Evolutionary conservation across 2,797 vertebrate species (phyloP).

Genomic region (Myotis vivesi): DNA sequence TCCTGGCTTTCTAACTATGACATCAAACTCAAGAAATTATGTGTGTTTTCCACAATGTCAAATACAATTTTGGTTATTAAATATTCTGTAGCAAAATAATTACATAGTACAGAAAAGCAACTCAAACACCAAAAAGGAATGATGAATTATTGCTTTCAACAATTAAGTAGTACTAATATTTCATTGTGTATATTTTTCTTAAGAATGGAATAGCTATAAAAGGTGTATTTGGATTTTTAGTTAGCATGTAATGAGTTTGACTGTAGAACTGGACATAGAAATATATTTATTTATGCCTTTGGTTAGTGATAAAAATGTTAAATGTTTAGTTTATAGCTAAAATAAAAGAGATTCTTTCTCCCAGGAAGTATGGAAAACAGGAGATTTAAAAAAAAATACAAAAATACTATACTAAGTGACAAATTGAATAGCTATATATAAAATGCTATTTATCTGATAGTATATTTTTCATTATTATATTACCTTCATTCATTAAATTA

Average conservation of each 20-base stretch:
- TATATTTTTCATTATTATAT: not conserved
- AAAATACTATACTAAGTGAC: not conserved
- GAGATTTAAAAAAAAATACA: not conserved
- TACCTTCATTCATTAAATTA: not conserved
- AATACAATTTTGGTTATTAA: slow-evolving; percentile 17
- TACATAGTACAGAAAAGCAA: not conserved
- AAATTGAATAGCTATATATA: not conserved
- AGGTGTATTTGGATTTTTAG: not conserved
- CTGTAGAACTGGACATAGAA: not conserved
- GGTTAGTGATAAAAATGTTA: not conserved
- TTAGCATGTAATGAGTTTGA: not conserved
- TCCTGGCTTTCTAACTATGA: not conserved
- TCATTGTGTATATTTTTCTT: not conserved
- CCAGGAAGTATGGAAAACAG: not conserved
- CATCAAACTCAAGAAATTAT: not conserved
- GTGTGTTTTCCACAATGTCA: not conserved
- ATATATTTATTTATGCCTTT: not conserved
- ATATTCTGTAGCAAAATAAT: slow-evolving; percentile 26
- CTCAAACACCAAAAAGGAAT: not conserved
- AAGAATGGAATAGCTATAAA: not conserved
- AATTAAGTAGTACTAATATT: not conserved
- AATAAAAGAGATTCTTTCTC: not conserved
- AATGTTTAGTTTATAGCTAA: not conserved
- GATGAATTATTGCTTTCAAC: not conserved
- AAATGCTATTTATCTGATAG: not conserved